Base-by-base conservation (phyloP, 1,140 invertebrate species). In the Cyphomyrmex costatus region DNA sequence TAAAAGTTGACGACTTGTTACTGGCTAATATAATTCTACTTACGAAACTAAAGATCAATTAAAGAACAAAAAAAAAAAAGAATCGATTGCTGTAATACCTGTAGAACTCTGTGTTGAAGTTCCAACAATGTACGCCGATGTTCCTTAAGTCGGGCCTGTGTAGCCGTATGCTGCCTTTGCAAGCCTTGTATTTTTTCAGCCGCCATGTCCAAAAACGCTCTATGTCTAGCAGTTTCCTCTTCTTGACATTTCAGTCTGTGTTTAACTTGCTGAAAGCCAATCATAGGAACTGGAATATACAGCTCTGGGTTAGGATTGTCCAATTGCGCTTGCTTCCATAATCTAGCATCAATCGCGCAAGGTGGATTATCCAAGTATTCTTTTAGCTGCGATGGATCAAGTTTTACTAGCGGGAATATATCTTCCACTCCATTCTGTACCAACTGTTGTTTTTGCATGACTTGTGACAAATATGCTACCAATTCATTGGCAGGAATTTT, bases 251-350 rank as follows among this genome's bases (percentile, higher is more conserved):
- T 96, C n/a, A 98, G 96, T 49, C 98, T 96, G 93, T 97, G 97
- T 92, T 98, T 98, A 0, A 99, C 96, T 94, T 98, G 97, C 63
- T 96, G 95, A 83, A 99, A 99, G 0, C 99, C 99, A 87, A 99
- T 97, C 94, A 99, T 98, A 2, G 98, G 98, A 3, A 99, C 97
- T 0, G 98, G 98, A 91, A 99, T 97, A 77, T 98, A 98, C 89
- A 97, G 97, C 46, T 97, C 96, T 10, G 98, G 96, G 95, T 99
- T 97, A 0, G 98, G 99, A 95, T 99, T 99, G 92, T 99, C 98
- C 33, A 97, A 93, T 92, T 98, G 98, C 0, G 98, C 98, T 94
- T 99, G 98, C 92, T 97, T 97, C 98, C 98, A 98, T 78, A 98
- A 96, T 82, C 97, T 95, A 42, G 96, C 96, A 93, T 98, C 97